These are phyloP conservation scores for Gryllus bimaculatus DNA, from an alignment of 1,140 invertebrate genomes.

Conservation along the genomic window DNA sequence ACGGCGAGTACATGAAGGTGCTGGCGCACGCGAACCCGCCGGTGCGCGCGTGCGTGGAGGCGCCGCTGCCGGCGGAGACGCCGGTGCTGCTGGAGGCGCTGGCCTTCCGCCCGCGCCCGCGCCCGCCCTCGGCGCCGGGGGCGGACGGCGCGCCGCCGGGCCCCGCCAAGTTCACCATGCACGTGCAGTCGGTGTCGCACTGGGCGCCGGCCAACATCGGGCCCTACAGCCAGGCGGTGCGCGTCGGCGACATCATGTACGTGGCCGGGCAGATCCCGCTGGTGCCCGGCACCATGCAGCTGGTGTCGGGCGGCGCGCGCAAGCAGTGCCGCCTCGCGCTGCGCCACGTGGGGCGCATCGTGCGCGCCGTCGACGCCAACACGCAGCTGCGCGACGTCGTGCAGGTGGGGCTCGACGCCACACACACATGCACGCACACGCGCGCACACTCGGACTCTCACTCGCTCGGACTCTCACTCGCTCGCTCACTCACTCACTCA, in stretches of 20 bases:
- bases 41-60: conserved; percentile 77
- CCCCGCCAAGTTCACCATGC: conserved; percentile 62
- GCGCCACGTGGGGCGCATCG: conserved; percentile 67
- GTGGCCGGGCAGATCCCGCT: conserved; percentile 87
- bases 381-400: conserved; percentile 68
- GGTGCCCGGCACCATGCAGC: conserved; percentile 72
- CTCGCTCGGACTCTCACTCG: no score
- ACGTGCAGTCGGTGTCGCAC: conserved; percentile 89
- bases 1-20: conserved; percentile 62
- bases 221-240: conserved; percentile 85
- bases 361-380: conserved; percentile 65
- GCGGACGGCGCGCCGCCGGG: no score
- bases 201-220: conserved; percentile 95
- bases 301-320: conserved; percentile 60
- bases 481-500: no score
- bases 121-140: conserved; percentile 12
- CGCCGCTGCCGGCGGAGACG: conserved; percentile 56
- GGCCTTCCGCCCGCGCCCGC: conserved; percentile 49
- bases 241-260: conserved; percentile 72
- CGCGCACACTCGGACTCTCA: no score
- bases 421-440: no score
- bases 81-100: conserved; percentile 70
- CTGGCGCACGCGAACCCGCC: conserved; percentile 68
- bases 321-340: conserved; percentile 71
- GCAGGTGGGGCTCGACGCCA: conserved; percentile 38